Evolutionary conservation across 2,797 vertebrate genomes (phyloP).

Genomic region (Decapterus maruadsi): DNA sequence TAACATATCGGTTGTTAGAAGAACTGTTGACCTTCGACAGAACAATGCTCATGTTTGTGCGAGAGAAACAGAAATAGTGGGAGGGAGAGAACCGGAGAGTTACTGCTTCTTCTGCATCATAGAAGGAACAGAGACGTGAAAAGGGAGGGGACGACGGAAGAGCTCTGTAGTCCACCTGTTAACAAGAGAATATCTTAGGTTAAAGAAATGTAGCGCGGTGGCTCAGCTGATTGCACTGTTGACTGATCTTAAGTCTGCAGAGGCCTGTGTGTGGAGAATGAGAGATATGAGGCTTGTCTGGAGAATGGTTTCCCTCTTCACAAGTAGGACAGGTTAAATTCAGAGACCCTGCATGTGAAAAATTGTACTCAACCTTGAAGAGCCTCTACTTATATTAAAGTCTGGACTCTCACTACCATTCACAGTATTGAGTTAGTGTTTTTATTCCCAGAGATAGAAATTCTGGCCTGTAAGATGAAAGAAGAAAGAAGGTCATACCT

Average conservation of each 20-base stretch:
- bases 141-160: slow-evolving; percentile 3
- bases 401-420: slow-evolving; percentile 44
- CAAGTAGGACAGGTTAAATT: slow-evolving; percentile 9
- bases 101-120: slow-evolving; percentile 21
- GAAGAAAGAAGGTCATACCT: slow-evolving; percentile 10
- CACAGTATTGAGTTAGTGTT: slow-evolving; percentile 13
- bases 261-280: not conserved
- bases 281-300: slow-evolving; percentile 12
- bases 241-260: not conserved
- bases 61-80: slow-evolving; percentile 8
- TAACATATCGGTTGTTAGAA: slow-evolving; percentile 57
- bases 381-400: slow-evolving; percentile 32
- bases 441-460: slow-evolving; percentile 32
- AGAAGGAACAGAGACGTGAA: slow-evolving; percentile 8
- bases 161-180: slow-evolving; percentile 49
- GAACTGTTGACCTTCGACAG: slow-evolving; percentile 72
- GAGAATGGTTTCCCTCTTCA: slow-evolving; percentile 7
- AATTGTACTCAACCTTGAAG: not conserved
- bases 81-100: not conserved
- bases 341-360: not conserved
- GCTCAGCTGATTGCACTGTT: not conserved
- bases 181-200: slow-evolving; percentile 62
- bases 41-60: slow-evolving; percentile 69
- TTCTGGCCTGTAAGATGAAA: slow-evolving; percentile 18
- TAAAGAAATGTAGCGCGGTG: slow-evolving; percentile 9